Evolutionary conservation across 2,888 invertebrate genomes (phyloP).

Genomic region (Acanthosepion lycidas): DNA sequence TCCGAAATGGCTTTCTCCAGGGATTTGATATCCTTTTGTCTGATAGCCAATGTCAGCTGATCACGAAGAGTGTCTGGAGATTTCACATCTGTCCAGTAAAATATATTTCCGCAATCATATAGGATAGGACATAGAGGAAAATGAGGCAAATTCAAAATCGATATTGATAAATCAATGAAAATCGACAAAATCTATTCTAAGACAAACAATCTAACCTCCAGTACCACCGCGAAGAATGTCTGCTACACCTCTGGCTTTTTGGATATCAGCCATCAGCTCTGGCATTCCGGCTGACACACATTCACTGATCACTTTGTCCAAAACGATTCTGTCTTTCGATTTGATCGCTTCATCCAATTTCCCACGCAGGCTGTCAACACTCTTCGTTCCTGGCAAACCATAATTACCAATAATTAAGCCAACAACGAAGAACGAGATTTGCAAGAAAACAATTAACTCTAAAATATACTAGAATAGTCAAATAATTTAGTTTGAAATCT

Average conservation of each 20-base stretch:
- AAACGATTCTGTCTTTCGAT: not conserved
- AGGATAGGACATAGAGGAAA: no score
- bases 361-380: not conserved
- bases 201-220: not conserved
- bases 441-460: no score
- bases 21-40: not conserved
- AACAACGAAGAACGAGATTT: no score
- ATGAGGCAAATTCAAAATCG: no score
- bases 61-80: conserved; percentile 13
- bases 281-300: not conserved
- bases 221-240: not conserved
- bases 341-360: not conserved
- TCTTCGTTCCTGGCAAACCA: not conserved
- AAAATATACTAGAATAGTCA: not conserved
- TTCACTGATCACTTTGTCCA: not conserved
- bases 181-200: no score
- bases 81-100: not conserved
- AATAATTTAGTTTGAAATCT: not conserved
- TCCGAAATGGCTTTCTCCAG: conserved; percentile 34
- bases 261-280: not conserved
- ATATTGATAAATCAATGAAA: no score
- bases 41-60: conserved; percentile 37
- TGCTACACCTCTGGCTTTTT: not conserved
- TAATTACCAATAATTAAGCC: no score
- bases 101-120: not conserved